These are phyloP conservation scores for Selene dorsalis DNA, from an alignment of 2,797 vertebrate species.

Conservation along the genomic window DNA sequence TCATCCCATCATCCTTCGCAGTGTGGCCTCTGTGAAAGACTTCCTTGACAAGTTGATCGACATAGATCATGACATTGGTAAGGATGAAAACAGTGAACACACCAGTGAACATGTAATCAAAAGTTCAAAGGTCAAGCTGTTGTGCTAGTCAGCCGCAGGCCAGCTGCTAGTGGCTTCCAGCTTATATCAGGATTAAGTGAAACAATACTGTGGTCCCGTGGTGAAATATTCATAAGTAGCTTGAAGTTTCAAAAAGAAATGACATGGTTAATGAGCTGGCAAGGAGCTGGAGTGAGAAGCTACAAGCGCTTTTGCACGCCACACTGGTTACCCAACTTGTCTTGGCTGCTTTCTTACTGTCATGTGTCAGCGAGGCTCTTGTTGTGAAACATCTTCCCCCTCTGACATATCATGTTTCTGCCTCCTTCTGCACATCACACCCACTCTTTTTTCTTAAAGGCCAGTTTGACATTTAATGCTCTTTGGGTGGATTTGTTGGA, in stretches of 20 bases:
- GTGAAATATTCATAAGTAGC: slow-evolving; percentile 82
- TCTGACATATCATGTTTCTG: slow-evolving; percentile 71
- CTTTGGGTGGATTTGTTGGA: slow-evolving; percentile 62
- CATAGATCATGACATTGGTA: slow-evolving; percentile 86
- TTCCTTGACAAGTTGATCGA: slow-evolving; percentile 91
- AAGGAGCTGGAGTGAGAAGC: slow-evolving; percentile 57
- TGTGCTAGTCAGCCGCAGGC: slow-evolving; percentile 39
- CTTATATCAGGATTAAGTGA: slow-evolving; percentile 49
- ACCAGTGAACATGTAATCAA: slow-evolving; percentile 23
- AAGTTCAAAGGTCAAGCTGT: slow-evolving; percentile 26
- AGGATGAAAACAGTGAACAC: slow-evolving; percentile 60
- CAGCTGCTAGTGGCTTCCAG: slow-evolving; percentile 44
- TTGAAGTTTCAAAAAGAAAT: slow-evolving; percentile 56
- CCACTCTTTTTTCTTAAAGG: slow-evolving; percentile 68
- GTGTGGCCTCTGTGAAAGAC: slow-evolving; percentile 86
- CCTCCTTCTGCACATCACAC: slow-evolving; percentile 61
- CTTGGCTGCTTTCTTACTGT: slow-evolving; percentile 52
- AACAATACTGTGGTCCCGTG: slow-evolving; percentile 47
- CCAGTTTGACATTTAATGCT: slow-evolving; percentile 80
- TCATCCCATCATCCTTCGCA: slow-evolving; percentile 89
- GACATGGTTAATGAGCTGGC: slow-evolving; percentile 60
- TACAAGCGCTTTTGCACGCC: slow-evolving; percentile 33
- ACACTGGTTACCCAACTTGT: slow-evolving; percentile 49
- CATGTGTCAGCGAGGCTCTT: slow-evolving; percentile 63
- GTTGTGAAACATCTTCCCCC: slow-evolving; percentile 64